Evolutionary conservation across 1,140 invertebrate genomes (phyloP).

Genomic region (Bombus sibiricus): DNA sequence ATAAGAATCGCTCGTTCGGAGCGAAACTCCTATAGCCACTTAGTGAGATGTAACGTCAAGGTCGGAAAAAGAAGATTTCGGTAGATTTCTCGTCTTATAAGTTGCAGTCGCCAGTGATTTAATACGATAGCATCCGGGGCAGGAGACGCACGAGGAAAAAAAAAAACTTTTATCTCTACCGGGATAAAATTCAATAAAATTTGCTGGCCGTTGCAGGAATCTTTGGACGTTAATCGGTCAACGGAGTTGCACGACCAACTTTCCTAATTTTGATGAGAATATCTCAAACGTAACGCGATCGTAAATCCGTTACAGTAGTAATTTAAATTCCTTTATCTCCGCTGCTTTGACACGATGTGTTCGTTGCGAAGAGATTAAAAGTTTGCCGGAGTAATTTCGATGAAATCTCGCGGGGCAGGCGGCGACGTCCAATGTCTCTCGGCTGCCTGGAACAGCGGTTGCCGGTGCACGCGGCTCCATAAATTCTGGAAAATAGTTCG

Average conservation of each 20-base stretch:
- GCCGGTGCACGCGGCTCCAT: neutral
- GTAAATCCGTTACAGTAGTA: neutral
- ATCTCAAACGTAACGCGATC: neutral
- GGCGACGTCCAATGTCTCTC: neutral
- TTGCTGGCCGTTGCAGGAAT: no score
- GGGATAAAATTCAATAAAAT: neutral
- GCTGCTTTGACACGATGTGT: neutral
- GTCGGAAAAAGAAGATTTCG: neutral
- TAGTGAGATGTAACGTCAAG: neutral
- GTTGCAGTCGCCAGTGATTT: neutral
- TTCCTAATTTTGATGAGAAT: neutral
- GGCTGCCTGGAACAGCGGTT: neutral
- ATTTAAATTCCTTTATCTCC: neutral
- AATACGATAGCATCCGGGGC: neutral
- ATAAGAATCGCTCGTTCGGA: slow-evolving; percentile 7
- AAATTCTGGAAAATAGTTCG: slow-evolving; percentile 32
- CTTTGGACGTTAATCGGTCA: neutral
- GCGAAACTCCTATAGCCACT: neutral
- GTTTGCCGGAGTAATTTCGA: slow-evolving; percentile 12
- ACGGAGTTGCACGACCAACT: neutral
- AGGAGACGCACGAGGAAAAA: no score
- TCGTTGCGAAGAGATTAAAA: slow-evolving; percentile 20
- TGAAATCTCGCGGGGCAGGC: slow-evolving; percentile 10
- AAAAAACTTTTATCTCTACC: neutral
- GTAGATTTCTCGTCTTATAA: slow-evolving; percentile 27